phyloP scores from a whole-genome alignment of 2,888 invertebrate species.

The Holacanthella duospinosa region DNA sequence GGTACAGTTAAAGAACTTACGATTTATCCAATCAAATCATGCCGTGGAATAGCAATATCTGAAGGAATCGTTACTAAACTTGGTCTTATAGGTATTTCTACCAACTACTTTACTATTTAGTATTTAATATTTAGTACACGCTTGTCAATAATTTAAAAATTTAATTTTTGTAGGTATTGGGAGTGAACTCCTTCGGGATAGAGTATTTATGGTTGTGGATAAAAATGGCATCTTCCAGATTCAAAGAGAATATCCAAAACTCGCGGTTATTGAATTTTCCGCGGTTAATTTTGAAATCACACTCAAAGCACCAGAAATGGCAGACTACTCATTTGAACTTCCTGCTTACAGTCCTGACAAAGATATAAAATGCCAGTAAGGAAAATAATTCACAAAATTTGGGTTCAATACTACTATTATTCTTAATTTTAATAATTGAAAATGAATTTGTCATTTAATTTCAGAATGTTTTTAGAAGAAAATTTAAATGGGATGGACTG shows the following conservation, averaged over 20 bases:
- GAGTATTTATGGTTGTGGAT: conserved; percentile 27
- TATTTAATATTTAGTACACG: too few species aligned
- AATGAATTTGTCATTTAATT: neutral
- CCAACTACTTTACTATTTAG: too few species aligned
- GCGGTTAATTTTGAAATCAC: neutral
- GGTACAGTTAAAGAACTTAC: conserved; percentile 15
- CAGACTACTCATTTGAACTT: neutral
- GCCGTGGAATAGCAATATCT: conserved; percentile 17
- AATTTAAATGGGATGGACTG: conserved; percentile 27
- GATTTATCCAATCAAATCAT: conserved; percentile 25
- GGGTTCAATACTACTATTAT: conserved; percentile 11
- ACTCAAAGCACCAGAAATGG: neutral
- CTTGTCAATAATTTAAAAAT: neutral
- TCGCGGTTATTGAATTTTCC: neutral
- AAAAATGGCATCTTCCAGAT: conserved; percentile 14
- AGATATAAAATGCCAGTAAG: neutral
- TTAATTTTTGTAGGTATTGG: neutral
- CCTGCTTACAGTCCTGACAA: neutral
- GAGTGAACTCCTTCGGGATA: conserved; percentile 17
- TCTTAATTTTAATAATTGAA: neutral
- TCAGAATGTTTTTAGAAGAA: conserved; percentile 16
- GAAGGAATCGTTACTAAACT: conserved; percentile 11
- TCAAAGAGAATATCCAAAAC: conserved; percentile 9
- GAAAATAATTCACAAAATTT: conserved; percentile 14
- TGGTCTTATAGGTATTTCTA: conserved; percentile 13